These are phyloP conservation scores for Apoda limacodes DNA, from an alignment of 2,888 invertebrate genomes.

Conservation along the genomic window DNA sequence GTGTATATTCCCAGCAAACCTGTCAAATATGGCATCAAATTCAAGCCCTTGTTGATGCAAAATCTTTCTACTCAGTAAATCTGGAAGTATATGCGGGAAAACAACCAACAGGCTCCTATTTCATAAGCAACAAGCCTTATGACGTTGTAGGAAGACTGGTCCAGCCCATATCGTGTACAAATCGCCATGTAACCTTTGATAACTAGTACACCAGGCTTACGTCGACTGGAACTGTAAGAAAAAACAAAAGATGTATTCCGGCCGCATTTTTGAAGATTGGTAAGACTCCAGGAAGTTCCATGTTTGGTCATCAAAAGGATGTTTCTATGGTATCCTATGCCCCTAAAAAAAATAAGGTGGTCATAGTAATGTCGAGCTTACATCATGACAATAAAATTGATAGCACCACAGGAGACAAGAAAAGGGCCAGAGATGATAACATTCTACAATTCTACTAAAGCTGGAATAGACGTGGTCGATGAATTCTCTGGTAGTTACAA, in stretches of 20 bases:
- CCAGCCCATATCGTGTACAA: no score
- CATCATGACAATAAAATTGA: conserved; percentile 26
- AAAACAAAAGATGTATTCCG: conserved; percentile 17
- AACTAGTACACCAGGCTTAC: conserved; percentile 20
- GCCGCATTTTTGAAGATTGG: conserved; percentile 11
- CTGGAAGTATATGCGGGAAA: conserved; percentile 19
- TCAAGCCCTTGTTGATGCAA: conserved; percentile 16
- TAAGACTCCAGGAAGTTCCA: conserved; percentile 9
- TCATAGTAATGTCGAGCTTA: conserved; percentile 24
- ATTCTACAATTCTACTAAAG: conserved; percentile 25
- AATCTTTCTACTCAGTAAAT: conserved; percentile 15
- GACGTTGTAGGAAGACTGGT: conserved; percentile 19
- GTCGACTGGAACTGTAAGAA: conserved; percentile 16
- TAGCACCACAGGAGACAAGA: conserved; percentile 18
- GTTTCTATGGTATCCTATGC: conserved; percentile 24
- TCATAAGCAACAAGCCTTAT: conserved; percentile 9
- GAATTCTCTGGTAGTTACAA: conserved; percentile 20
- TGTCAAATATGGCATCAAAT: conserved; percentile 18
- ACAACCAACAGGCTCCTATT: conserved; percentile 12
- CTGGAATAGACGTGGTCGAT: conserved; percentile 23
- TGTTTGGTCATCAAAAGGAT: conserved; percentile 19
- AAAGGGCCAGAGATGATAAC: conserved; percentile 25
- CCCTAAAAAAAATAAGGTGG: conserved; percentile 25
- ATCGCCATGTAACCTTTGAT: conserved; percentile 19
- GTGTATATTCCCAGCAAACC: conserved; percentile 17